phyloP scores from a whole-genome alignment of 2,113 vertebrate genomes.

The Atrichornis clamosus region DNA sequence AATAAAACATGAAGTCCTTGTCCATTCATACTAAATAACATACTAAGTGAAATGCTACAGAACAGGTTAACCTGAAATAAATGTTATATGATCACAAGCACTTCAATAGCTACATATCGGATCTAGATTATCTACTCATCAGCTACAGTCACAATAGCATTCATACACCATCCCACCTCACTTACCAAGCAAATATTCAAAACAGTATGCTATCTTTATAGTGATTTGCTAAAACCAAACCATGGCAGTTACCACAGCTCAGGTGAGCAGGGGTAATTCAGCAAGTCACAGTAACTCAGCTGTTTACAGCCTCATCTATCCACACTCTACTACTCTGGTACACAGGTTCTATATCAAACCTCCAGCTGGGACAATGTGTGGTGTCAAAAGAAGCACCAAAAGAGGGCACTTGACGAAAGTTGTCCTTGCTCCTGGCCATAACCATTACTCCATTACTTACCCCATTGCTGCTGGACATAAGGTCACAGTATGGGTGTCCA shows the following conservation, averaged over 20 bases:
- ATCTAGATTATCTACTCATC: background rate
- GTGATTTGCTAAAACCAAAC: background rate
- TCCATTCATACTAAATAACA: background rate
- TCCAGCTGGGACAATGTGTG: background rate
- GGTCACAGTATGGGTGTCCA: background rate
- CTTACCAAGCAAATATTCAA: background rate
- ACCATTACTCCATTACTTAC: background rate
- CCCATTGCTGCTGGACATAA: background rate
- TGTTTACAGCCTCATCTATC: background rate
- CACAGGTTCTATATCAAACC: background rate
- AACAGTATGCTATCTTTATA: background rate
- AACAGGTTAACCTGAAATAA: background rate
- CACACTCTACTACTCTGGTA: background rate
- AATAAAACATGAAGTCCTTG: background rate
- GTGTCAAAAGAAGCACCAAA: background rate
- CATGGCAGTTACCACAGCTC: background rate
- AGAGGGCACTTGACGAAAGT: background rate
- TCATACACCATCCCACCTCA: background rate
- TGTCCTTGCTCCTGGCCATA: background rate
- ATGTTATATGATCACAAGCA: background rate
- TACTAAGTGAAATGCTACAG: background rate
- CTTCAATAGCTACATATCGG: background rate
- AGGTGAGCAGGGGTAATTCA: background rate
- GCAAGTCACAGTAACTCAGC: background rate
- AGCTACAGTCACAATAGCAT: background rate